phyloP scores from a whole-genome alignment of 2,888 invertebrate species.

The Cheilosia variabilis region DNA sequence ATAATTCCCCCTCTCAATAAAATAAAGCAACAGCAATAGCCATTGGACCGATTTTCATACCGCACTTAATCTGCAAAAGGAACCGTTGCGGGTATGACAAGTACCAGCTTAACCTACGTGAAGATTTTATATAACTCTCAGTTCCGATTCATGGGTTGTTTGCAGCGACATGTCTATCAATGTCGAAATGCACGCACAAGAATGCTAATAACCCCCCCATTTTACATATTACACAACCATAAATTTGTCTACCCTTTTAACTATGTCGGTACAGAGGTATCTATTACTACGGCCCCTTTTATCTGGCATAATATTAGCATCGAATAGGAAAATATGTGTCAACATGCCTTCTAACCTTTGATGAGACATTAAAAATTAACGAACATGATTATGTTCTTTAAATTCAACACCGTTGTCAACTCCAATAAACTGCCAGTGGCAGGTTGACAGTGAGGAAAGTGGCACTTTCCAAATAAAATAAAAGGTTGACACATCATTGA shows the following conservation, averaged over 20 bases:
- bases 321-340: conserved; percentile 32
- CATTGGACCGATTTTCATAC: no score
- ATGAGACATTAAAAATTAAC: conserved; percentile 53
- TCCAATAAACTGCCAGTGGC: conserved; percentile 68
- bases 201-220: not conserved
- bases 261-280: not conserved
- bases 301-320: not conserved
- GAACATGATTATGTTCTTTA: conserved; percentile 50
- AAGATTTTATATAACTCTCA: no score
- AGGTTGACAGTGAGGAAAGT: conserved; percentile 56
- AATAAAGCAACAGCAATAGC: no score
- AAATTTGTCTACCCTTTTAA: not conserved
- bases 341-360: conserved; percentile 21
- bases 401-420: conserved; percentile 72
- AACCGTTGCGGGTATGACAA: no score
- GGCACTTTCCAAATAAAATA: conserved; percentile 38
- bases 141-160: no score
- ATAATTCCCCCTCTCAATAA: no score
- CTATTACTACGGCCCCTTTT: conserved; percentile 4
- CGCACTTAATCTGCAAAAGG: no score
- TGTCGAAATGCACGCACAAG: not conserved
- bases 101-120: no score
- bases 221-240: not conserved
- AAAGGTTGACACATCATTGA: conserved; percentile 63
- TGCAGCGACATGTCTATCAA: no score